phyloP scores from a whole-genome alignment of 2,888 invertebrate species.

The Temnothorax rugatulus region DNA sequence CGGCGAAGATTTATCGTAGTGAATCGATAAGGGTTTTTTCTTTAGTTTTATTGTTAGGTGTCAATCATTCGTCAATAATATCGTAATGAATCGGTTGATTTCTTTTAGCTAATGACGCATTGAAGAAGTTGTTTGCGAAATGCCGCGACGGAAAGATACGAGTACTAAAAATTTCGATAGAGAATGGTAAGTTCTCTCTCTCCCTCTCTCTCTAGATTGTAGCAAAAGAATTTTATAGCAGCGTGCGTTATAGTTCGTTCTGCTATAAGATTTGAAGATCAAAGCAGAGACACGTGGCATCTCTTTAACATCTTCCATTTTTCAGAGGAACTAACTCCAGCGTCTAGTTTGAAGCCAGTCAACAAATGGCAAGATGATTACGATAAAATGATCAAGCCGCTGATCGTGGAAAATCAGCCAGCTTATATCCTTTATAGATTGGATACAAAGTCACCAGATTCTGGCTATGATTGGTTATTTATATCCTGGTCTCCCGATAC shows the following conservation, averaged over 20 bases:
- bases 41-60: too few species aligned
- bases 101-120: slow-evolving; percentile 92
- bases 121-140: slow-evolving; percentile 93
- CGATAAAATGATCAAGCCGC: slow-evolving; percentile 90
- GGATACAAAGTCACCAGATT: slow-evolving; percentile 91
- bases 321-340: slow-evolving; percentile 92
- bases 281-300: not conserved
- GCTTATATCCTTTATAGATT: slow-evolving; percentile 94
- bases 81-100: not conserved
- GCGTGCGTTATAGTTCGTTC: too few species aligned
- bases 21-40: slow-evolving; percentile 15
- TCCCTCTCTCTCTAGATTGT: not conserved
- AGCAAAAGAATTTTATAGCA: not conserved
- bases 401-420: slow-evolving; percentile 93
- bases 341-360: slow-evolving; percentile 89
- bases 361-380: slow-evolving; percentile 95
- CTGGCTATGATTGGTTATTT: slow-evolving; percentile 96
- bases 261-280: not conserved
- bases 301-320: slow-evolving; percentile 13
- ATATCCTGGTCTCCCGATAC: slow-evolving; percentile 98
- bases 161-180: slow-evolving; percentile 94
- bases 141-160: slow-evolving; percentile 94
- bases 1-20: not conserved
- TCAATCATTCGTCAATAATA: slow-evolving; percentile 20
- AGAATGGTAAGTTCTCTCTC: slow-evolving; percentile 90